Conservation (phyloP, 1,140 invertebrate species). For the Polyergus mexicanus region DNA sequence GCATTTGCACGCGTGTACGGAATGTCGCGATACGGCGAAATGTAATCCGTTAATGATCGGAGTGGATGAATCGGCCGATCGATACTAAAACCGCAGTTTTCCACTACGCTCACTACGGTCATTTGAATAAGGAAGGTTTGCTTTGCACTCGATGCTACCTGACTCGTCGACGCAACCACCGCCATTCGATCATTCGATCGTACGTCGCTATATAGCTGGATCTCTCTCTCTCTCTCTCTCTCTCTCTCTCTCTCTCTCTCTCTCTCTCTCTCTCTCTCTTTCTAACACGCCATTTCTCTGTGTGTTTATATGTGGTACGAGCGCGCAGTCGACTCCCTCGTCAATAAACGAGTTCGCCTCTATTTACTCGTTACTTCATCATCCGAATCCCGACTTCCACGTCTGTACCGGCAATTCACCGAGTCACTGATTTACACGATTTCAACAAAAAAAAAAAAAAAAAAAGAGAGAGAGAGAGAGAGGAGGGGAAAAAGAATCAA, state of each 20-base stretch:
- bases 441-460: conserved; percentile 54
- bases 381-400: conserved; percentile 67
- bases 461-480: too few relatives aligned
- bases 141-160: conserved; percentile 71
- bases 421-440: conserved; percentile 69
- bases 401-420: conserved; percentile 64
- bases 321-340: conserved; percentile 67
- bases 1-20: conserved; percentile 37
- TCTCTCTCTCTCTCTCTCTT: not conserved
- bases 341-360: conserved; percentile 76
- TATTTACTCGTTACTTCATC: conserved; percentile 80
- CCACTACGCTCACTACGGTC: conserved; percentile 33
- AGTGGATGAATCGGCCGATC: conserved; percentile 41
- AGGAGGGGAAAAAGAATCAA: conserved; percentile 25
- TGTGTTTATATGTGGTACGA: conserved; percentile 14
- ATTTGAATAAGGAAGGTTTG: conserved; percentile 73
- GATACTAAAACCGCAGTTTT: conserved; percentile 44
- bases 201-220: conserved; percentile 12
- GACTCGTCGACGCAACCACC: conserved; percentile 56
- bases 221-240: conserved; percentile 10
- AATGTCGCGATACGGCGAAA: conserved; percentile 47
- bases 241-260: not conserved
- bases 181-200: conserved; percentile 52
- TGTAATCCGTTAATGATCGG: conserved; percentile 64
- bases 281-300: not conserved